These are phyloP conservation scores for Heterocephalus glaber DNA, from an alignment of 2,113 vertebrate species.

Conservation along the genomic window DNA sequence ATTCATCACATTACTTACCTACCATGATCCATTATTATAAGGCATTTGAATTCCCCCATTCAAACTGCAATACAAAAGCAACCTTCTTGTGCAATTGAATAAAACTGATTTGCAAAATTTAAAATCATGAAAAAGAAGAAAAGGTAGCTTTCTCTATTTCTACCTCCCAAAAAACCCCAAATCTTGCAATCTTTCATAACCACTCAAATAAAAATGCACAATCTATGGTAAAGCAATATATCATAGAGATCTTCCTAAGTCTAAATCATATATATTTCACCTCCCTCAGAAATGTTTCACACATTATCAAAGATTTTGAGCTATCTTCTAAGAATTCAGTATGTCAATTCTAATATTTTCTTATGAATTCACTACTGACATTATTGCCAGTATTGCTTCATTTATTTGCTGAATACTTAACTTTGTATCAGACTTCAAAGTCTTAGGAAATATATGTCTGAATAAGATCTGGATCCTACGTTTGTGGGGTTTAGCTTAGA, in stretches of 20 bases:
- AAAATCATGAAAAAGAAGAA: not conserved
- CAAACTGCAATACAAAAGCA: not conserved
- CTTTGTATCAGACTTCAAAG: not conserved
- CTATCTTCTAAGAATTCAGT: not conserved
- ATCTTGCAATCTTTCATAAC: not conserved
- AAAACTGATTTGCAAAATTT: slow-evolving; percentile 36
- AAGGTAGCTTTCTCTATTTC: not conserved
- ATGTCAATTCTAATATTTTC: not conserved
- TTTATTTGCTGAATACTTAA: not conserved
- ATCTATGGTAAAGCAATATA: not conserved
- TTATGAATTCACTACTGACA: not conserved
- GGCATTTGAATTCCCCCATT: not conserved
- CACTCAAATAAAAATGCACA: not conserved
- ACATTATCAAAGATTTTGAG: not conserved
- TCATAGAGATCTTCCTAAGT: not conserved
- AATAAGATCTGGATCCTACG: not conserved
- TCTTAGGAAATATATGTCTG: not conserved
- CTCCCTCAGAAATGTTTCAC: not conserved
- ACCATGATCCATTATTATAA: not conserved
- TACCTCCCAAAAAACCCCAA: not conserved
- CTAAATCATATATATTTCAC: not conserved
- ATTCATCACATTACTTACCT: not conserved
- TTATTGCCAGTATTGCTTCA: not conserved
- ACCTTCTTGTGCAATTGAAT: not conserved
- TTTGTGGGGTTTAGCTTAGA: not conserved